phyloP scores from a whole-genome alignment of 2,113 vertebrate species.

The Thermophis baileyi region DNA sequence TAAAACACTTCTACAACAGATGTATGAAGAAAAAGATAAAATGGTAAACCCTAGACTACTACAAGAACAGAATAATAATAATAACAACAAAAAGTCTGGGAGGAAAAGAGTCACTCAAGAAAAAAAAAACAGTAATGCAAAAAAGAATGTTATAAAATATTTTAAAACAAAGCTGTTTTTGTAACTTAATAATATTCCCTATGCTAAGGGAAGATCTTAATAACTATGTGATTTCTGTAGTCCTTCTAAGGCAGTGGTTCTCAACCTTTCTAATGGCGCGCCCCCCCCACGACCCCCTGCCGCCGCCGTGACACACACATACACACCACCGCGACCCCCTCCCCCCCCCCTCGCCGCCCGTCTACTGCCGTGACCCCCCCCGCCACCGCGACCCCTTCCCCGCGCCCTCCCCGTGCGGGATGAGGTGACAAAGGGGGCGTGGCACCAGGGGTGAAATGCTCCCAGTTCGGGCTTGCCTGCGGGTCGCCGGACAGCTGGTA shows the following conservation, averaged over 20 bases:
- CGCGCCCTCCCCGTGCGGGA: no score
- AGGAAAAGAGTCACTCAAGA: neutral
- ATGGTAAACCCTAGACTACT: neutral
- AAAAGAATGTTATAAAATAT: neutral
- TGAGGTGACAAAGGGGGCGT: no score
- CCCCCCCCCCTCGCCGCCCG: no score
- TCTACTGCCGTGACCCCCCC: no score
- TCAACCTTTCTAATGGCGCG: no score
- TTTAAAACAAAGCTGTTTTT: neutral
- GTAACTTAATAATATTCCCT: neutral
- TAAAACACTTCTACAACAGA: neutral
- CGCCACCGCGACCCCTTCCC: no score
- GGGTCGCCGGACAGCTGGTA: no score
- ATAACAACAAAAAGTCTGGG: neutral
- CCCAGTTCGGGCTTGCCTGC: no score
- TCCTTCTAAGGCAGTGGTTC: neutral
- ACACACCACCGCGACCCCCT: no score
- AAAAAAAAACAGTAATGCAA: neutral
- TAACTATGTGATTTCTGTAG: neutral
- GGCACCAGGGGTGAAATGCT: no score
- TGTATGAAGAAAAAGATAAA: neutral
- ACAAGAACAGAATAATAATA: neutral
- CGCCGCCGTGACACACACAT: no score
- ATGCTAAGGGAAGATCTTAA: neutral
- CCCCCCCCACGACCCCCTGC: no score